Evolutionary conservation across 2,113 vertebrate genomes (phyloP).

Genomic region (Callopanchax toddi): DNA sequence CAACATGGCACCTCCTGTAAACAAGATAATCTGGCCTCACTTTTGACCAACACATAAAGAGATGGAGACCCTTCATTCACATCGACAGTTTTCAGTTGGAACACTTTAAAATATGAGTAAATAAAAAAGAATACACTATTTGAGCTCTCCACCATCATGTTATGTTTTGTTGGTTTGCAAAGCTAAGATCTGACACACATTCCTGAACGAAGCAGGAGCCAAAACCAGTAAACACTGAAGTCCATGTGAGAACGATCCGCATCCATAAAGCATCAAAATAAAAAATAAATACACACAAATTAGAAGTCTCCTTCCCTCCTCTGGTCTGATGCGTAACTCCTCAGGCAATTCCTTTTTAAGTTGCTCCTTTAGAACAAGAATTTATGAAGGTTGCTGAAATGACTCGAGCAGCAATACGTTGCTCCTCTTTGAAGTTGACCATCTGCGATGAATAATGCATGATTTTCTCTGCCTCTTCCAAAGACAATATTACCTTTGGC

Average conservation of each 20-base stretch:
- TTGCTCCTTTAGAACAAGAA: conserved; percentile 47
- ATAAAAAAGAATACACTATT: too few species aligned
- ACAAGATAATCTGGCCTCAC: too few species aligned
- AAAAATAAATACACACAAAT: conserved; percentile 17
- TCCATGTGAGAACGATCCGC: conserved; percentile 22
- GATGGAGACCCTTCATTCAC: too few species aligned
- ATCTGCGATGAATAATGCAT: conserved; percentile 73
- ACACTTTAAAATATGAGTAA: too few species aligned
- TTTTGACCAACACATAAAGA: too few species aligned
- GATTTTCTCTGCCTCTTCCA: conserved; percentile 30
- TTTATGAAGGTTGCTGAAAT: conserved; percentile 29
- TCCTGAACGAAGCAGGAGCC: neutral
- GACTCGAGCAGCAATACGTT: conserved; percentile 35
- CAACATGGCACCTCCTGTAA: too few species aligned
- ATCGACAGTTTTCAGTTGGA: too few species aligned
- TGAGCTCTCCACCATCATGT: too few species aligned
- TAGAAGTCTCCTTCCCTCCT: conserved; percentile 4
- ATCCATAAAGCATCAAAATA: conserved; percentile 35
- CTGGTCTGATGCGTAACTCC: conserved; percentile 47
- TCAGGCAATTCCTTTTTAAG: conserved; percentile 50
- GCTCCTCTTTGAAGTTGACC: conserved; percentile 64
- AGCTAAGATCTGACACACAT: neutral
- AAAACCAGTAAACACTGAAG: neutral
- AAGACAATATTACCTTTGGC: conserved; percentile 68
- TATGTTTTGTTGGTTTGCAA: neutral